These are phyloP conservation scores for Andrena dorsata DNA, from an alignment of 2,888 invertebrate genomes.

Conservation along the genomic window DNA sequence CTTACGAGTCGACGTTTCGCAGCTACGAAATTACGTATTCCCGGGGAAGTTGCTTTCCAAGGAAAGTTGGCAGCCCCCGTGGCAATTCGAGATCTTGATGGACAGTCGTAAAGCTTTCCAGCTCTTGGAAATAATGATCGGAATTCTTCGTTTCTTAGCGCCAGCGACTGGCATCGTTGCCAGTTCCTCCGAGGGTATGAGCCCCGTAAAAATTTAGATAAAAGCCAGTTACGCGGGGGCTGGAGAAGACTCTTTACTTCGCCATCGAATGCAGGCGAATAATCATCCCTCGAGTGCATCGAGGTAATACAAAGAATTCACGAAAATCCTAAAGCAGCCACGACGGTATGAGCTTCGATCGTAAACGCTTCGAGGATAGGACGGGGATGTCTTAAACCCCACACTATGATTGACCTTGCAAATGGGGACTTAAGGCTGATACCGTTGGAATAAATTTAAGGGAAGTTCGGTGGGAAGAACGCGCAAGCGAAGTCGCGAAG, in stretches of 20 bases:
- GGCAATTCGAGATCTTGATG: slow-evolving; percentile 68
- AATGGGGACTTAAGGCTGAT: slow-evolving; percentile 39
- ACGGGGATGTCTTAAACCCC: slow-evolving; percentile 12
- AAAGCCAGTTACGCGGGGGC: background rate
- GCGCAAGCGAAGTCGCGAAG: background rate
- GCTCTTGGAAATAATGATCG: slow-evolving; percentile 60
- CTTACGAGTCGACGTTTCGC: slow-evolving; percentile 16
- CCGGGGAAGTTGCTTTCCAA: slow-evolving; percentile 54
- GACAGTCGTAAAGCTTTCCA: slow-evolving; percentile 70
- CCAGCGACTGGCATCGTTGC: background rate
- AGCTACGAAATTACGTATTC: slow-evolving; percentile 66
- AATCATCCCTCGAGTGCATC: background rate
- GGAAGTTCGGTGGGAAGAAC: background rate
- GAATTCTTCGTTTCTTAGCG: slow-evolving; percentile 42
- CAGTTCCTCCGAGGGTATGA: slow-evolving; percentile 1
- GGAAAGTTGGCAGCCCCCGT: slow-evolving; percentile 37
- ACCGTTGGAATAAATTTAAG: slow-evolving; percentile 40
- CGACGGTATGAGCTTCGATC: slow-evolving; percentile 23
- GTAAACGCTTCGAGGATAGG: slow-evolving; percentile 13
- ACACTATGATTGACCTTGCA: slow-evolving; percentile 36
- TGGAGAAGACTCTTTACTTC: background rate
- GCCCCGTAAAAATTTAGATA: slow-evolving; percentile 21
- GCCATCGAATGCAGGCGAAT: background rate
- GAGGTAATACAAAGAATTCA: background rate
- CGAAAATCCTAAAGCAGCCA: background rate